Conservation (phyloP, 1,140 invertebrate species). For the Drosophila baimaii region DNA sequence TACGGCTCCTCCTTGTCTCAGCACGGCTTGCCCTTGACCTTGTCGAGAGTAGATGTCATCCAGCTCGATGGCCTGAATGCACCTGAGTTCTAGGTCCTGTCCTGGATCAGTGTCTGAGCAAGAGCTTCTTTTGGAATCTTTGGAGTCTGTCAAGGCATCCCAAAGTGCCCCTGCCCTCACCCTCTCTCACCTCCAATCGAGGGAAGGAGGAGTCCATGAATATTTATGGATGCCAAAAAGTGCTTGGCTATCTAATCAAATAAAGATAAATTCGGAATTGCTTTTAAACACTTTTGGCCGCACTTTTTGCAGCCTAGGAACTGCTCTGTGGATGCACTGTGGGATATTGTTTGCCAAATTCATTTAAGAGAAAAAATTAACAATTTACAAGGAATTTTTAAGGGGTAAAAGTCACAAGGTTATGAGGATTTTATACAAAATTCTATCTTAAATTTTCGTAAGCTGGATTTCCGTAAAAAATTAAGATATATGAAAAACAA, state of each 20-base stretch:
- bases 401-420: too few relatives aligned
- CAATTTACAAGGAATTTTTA: too few relatives aligned
- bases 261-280: constrained; percentile 26
- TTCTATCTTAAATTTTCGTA: too few relatives aligned
- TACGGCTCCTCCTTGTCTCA: constrained; percentile 40
- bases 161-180: not conserved
- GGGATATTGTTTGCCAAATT: too few relatives aligned
- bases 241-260: constrained; percentile 26
- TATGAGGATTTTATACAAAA: too few relatives aligned
- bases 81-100: constrained; percentile 62
- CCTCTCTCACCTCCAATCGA: not conserved
- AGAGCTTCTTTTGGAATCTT: constrained; percentile 35
- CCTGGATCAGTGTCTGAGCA: constrained; percentile 49
- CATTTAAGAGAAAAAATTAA: too few relatives aligned
- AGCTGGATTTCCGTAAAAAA: too few relatives aligned
- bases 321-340: not conserved
- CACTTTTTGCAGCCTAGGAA: too few relatives aligned
- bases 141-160: not conserved
- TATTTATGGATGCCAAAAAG: constrained; percentile 24
- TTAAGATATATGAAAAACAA: too few relatives aligned
- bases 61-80: constrained; percentile 60
- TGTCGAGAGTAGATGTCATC: constrained; percentile 40
- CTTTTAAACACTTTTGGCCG: constrained; percentile 24
- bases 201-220: not conserved
- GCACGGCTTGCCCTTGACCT: constrained; percentile 51